Evolutionary conservation across 2,888 invertebrate species (phyloP).

Genomic region (Boloria selene): DNA sequence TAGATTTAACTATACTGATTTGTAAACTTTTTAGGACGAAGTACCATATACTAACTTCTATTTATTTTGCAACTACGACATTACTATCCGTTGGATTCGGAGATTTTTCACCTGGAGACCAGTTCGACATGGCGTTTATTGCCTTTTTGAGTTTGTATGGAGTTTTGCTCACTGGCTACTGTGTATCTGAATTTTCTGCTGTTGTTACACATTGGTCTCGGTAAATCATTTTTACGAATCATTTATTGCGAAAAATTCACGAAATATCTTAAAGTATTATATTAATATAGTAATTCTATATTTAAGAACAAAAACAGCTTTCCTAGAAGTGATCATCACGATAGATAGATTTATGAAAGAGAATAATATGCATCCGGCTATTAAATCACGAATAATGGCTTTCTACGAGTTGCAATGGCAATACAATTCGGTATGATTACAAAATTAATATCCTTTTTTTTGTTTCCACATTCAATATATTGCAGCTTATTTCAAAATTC

Average conservation of each 20-base stretch:
- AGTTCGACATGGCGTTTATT: conserved; percentile 69
- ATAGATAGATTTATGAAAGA: conserved; percentile 77
- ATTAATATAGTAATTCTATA: neutral
- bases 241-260: too few relatives aligned
- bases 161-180: conserved; percentile 74
- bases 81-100: conserved; percentile 75
- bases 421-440: conserved; percentile 71
- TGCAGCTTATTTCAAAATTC: neutral
- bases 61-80: conserved; percentile 73
- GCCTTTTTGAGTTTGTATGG: conserved; percentile 75
- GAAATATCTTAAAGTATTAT: neutral
- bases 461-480: neutral
- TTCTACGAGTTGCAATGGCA: conserved; percentile 81
- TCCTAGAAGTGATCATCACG: conserved; percentile 73
- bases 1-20: neutral
- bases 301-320: conserved; percentile 72
- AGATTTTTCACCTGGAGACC: conserved; percentile 71
- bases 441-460: neutral
- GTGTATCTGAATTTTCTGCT: conserved; percentile 77
- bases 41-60: conserved; percentile 63
- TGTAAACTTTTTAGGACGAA: conserved; percentile 53
- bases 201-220: conserved; percentile 75
- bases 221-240: conserved; percentile 50
- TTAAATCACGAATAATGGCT: conserved; percentile 73
- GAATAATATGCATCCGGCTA: conserved; percentile 71